A percentile compares a stretch with the other conserved stretches of the same genome.
phyloP scores from a whole-genome alignment of 2,113 vertebrate species.

The Actinemys pallida region DNA sequence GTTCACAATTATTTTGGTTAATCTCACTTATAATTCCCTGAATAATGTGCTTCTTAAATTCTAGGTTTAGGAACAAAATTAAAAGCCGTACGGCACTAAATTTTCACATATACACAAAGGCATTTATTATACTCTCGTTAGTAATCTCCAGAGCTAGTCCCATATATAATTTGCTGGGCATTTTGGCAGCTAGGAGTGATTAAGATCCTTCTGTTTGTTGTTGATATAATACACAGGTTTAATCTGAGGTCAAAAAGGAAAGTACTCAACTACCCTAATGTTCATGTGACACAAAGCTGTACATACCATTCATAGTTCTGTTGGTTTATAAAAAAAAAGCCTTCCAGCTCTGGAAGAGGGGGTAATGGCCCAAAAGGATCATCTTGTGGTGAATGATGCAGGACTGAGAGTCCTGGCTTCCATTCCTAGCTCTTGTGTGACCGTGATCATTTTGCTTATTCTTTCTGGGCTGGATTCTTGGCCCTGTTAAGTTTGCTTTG shows the following conservation, averaged over 20 bases:
- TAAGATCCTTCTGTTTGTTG: constrained; percentile 47
- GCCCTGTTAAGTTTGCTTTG: not conserved
- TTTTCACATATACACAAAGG: constrained; percentile 57
- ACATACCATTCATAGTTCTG: not conserved
- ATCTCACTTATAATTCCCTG: constrained; percentile 31
- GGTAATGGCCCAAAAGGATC: not conserved
- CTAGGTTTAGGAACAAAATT: constrained; percentile 56
- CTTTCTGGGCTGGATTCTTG: not conserved
- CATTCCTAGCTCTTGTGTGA: not conserved
- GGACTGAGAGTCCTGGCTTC: not conserved
- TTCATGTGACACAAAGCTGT: not conserved
- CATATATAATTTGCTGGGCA: constrained; percentile 26
- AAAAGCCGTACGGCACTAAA: constrained; percentile 46
- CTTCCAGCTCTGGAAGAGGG: not conserved
- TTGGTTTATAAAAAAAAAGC: not conserved
- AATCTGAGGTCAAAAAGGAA: constrained; percentile 18
- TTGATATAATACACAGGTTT: constrained; percentile 42
- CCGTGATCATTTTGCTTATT: not conserved
- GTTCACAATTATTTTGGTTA: constrained; percentile 26
- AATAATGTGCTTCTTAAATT: constrained; percentile 51
- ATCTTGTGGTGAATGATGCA: not conserved
- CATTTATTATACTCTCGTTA: constrained; percentile 40
- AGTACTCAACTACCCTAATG: not conserved
- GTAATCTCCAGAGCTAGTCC: not conserved
- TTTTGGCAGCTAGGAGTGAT: constrained; percentile 53